Evolutionary conservation across 2,113 vertebrate genomes (phyloP).

Genomic region (human (Homo sapiens)): DNA sequence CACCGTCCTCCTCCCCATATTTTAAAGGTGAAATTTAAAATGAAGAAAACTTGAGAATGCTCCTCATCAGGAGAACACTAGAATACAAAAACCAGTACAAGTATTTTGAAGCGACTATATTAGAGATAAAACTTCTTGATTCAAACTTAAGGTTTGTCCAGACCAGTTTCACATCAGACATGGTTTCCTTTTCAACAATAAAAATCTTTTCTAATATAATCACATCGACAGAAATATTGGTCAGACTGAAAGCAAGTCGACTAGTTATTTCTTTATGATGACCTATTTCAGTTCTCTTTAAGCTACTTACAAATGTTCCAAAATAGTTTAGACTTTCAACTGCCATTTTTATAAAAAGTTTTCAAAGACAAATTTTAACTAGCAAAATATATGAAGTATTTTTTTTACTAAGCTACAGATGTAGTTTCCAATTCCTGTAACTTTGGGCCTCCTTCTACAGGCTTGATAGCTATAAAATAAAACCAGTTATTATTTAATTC

Average conservation of each 20-base stretch:
- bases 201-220: constrained; percentile 38
- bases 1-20: background rate
- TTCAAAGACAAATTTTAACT: constrained; percentile 49
- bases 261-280: constrained; percentile 64
- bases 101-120: background rate
- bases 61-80: background rate
- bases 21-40: constrained; percentile 1
- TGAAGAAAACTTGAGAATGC: background rate
- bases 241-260: constrained; percentile 38
- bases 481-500: constrained; percentile 52
- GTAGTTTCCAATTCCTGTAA: background rate
- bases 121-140: background rate
- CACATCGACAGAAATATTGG: constrained; percentile 48
- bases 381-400: constrained; percentile 30
- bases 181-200: constrained; percentile 50
- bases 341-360: constrained; percentile 51
- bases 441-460: constrained; percentile 16
- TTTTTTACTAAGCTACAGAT: constrained; percentile 1
- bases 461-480: constrained; percentile 31
- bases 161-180: background rate
- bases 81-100: background rate
- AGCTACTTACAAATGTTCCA: constrained; percentile 56
- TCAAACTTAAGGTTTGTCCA: background rate
- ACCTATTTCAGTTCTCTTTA: constrained; percentile 49
- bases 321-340: constrained; percentile 52